phyloP scores from a whole-genome alignment of 2,888 invertebrate species.

The Nemapogon koenigi region DNA sequence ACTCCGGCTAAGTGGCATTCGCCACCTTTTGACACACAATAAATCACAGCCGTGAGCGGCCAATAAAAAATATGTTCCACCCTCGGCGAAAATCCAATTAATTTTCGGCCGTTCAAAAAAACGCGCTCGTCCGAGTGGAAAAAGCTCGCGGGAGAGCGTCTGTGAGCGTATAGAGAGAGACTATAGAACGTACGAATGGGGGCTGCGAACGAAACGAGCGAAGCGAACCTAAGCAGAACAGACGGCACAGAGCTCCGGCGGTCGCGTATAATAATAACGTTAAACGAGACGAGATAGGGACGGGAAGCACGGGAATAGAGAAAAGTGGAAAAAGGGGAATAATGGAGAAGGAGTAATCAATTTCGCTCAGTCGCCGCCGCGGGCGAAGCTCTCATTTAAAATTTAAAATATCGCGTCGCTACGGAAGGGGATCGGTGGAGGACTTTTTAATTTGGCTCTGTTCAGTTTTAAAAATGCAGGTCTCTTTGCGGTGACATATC shows the following conservation, averaged over 20 bases:
- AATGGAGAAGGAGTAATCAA: constrained; percentile 64
- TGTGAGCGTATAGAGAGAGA: constrained; percentile 1
- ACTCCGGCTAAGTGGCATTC: constrained; percentile 59
- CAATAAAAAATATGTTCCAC: constrained; percentile 64
- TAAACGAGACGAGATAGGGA: constrained; percentile 52
- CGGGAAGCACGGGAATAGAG: constrained; percentile 43
- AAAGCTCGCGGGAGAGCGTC: constrained; percentile 31
- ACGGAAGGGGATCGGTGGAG: constrained; percentile 44
- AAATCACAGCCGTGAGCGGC: constrained; percentile 60
- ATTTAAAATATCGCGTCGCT: constrained; percentile 56
- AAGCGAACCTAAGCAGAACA: constrained; percentile 20
- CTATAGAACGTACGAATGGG: too few species aligned
- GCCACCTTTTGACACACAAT: constrained; percentile 64
- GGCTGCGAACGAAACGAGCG: constrained; percentile 10
- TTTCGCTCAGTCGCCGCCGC: constrained; percentile 55
- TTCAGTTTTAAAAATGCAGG: constrained; percentile 58
- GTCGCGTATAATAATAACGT: constrained; percentile 50
- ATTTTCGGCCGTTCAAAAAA: constrained; percentile 60
- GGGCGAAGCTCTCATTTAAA: constrained; percentile 56
- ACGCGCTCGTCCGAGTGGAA: constrained; percentile 50
- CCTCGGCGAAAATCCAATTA: constrained; percentile 65
- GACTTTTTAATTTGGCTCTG: constrained; percentile 60
- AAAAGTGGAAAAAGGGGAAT: constrained; percentile 60
- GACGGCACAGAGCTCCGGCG: constrained; percentile 16
- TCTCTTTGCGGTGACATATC: constrained; percentile 55